Conservation (phyloP, 2,797 vertebrate genomes). For the Forpus xanthops region DNA sequence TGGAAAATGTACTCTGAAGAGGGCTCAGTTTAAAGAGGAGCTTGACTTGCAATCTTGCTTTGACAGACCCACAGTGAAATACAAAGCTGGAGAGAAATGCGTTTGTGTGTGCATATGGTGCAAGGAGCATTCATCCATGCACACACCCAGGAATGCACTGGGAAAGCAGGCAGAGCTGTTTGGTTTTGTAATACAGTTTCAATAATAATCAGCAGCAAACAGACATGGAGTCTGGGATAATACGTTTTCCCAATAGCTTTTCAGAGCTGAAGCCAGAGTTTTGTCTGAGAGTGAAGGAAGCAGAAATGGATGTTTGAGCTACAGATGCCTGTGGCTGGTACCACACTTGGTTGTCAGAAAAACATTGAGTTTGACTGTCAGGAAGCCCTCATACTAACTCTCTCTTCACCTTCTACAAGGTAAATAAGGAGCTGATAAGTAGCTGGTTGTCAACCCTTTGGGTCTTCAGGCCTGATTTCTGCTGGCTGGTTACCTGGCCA, state of each 20-base stretch:
- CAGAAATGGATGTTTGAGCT: not conserved
- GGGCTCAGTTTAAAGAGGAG: not conserved
- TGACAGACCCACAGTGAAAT: not conserved
- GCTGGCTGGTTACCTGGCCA: not conserved
- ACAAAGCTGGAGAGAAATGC: not conserved
- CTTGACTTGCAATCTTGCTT: not conserved
- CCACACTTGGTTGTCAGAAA: not conserved
- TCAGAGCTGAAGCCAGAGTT: not conserved
- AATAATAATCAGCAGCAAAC: not conserved
- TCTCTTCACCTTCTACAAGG: not conserved
- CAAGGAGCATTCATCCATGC: not conserved
- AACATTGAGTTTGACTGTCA: not conserved
- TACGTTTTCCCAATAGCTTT: not conserved
- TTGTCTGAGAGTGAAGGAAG: not conserved
- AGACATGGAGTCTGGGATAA: not conserved
- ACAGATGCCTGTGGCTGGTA: not conserved
- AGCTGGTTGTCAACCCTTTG: not conserved
- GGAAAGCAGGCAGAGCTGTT: conserved; percentile 5
- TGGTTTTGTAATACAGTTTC: not conserved
- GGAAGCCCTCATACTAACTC: not conserved
- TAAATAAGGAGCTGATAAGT: not conserved
- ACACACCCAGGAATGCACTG: not conserved
- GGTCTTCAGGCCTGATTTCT: not conserved
- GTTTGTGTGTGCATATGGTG: not conserved
- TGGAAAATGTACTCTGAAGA: not conserved